Conservation (phyloP, 2,888 invertebrate species). For the Zele albiditarsus region DNA sequence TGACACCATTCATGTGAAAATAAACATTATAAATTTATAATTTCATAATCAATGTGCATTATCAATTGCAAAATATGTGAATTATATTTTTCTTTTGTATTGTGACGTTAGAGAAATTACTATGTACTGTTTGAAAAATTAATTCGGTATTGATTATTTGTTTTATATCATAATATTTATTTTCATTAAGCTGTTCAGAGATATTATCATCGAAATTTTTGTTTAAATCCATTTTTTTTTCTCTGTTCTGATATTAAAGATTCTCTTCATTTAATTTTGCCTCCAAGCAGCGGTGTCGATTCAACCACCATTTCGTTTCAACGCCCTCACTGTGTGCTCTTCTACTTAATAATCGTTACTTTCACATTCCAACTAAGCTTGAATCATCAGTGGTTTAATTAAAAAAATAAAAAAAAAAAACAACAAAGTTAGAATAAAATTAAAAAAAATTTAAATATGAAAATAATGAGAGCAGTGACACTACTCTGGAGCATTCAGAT, state of each 20-base stretch:
- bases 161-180: too few species aligned
- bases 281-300: background rate
- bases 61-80: too few species aligned
- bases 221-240: too few species aligned
- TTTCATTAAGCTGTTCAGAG: too few species aligned
- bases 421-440: background rate
- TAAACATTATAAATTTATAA: too few species aligned
- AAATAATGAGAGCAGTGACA: conserved; percentile 1
- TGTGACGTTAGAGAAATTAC: too few species aligned
- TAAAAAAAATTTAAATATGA: conserved; percentile 9
- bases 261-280: background rate
- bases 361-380: conserved; percentile 42
- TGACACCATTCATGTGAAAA: too few species aligned
- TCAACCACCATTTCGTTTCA: background rate
- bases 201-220: too few species aligned
- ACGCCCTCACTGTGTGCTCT: conserved; percentile 10
- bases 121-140: too few species aligned
- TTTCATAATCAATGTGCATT: too few species aligned
- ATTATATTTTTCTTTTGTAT: too few species aligned
- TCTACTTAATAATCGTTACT: conserved; percentile 45
- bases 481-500: background rate
- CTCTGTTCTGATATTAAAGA: background rate
- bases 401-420: conserved; percentile 5
- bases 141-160: too few species aligned
- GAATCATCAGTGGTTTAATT: conserved; percentile 15